phyloP scores from a whole-genome alignment of 1,140 invertebrate species.

The Pollicipes pollicipes region DNA sequence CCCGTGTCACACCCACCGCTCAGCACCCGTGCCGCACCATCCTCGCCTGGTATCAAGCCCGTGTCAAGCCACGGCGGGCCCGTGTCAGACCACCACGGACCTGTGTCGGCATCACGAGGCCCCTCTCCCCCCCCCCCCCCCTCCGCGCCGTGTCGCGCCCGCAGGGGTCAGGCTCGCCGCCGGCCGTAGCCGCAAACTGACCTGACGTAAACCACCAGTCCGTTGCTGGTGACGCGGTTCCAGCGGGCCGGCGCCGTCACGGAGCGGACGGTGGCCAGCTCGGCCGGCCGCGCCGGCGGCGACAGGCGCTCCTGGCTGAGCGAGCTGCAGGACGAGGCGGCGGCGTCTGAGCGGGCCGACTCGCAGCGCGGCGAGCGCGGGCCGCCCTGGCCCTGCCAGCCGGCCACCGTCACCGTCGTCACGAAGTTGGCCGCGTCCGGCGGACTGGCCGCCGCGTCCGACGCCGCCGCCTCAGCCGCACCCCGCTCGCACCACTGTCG shows the following conservation, averaged over 20 bases:
- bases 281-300: background rate
- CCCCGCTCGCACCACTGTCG: background rate
- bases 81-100: too few species aligned
- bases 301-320: background rate
- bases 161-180: too few species aligned
- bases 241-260: background rate
- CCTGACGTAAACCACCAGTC: conserved; percentile 2
- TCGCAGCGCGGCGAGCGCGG: background rate
- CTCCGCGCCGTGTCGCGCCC: too few species aligned
- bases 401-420: background rate
- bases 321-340: background rate
- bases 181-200: background rate
- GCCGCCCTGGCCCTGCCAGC: background rate
- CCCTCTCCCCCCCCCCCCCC: too few species aligned
- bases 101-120: too few species aligned
- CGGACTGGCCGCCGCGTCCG: background rate
- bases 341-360: conserved; percentile 1
- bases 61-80: too few species aligned
- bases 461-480: too few species aligned
- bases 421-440: background rate
- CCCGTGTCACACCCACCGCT: too few species aligned
- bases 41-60: too few species aligned
- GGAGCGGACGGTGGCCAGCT: background rate
- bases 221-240: conserved; percentile 1
- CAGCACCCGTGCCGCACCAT: too few species aligned